Evolutionary conservation across 2,888 invertebrate genomes (phyloP).

Genomic region (Leuctra nigra): DNA sequence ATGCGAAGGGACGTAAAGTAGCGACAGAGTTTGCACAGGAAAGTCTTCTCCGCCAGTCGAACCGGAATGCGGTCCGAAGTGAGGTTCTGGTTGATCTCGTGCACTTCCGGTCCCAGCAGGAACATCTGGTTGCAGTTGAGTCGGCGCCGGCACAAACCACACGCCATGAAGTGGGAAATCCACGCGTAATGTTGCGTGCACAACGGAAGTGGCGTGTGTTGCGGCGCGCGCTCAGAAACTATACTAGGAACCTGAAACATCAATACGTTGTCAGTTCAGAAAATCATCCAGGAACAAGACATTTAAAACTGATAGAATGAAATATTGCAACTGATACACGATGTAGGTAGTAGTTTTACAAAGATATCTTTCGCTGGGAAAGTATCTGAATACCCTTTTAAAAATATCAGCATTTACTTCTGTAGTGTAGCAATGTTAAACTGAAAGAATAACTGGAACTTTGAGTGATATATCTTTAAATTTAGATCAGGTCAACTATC

Average conservation of each 20-base stretch:
- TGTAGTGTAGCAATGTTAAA: too few species aligned
- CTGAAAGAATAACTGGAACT: too few species aligned
- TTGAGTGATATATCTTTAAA: too few species aligned
- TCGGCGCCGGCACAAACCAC: conserved; percentile 68
- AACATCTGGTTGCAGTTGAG: conserved; percentile 66
- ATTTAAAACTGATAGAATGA: too few species aligned
- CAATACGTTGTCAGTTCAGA: not conserved
- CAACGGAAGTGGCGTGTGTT: conserved; percentile 47
- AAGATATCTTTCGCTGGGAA: too few species aligned
- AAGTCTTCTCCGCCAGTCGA: conserved; percentile 57
- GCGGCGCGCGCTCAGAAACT: too few species aligned
- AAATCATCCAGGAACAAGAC: too few species aligned
- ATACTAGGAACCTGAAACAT: conserved; percentile 39
- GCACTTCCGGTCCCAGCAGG: conserved; percentile 51
- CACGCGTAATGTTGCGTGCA: conserved; percentile 63
- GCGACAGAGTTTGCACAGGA: conserved; percentile 75
- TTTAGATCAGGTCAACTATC: too few species aligned
- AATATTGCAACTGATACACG: too few species aligned
- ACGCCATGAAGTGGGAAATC: conserved; percentile 66
- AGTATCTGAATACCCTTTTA: too few species aligned
- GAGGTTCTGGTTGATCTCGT: conserved; percentile 47
- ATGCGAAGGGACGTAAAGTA: conserved; percentile 67
- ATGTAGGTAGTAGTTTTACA: too few species aligned
- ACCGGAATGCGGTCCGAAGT: conserved; percentile 60
- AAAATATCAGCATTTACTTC: too few species aligned